Evolutionary conservation across 1,140 invertebrate species (phyloP), one percentile per base, ranked within the genome.

Genomic region (Drosophila rufa): DNA sequence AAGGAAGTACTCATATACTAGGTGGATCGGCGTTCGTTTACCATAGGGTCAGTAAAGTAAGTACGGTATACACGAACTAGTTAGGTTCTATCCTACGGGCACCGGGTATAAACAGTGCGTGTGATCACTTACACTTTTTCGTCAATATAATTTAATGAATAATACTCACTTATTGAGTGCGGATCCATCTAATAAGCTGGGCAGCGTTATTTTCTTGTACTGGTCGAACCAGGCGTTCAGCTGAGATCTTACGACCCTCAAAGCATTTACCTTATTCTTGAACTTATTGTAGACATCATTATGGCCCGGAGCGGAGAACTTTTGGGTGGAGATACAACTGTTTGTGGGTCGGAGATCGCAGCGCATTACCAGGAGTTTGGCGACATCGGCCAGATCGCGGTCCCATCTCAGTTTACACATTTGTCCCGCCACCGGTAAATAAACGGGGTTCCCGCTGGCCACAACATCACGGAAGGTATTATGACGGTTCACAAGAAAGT

Each of bases 181-280:
- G 17, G 40, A 11, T 15, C 57, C 57, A 45, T 59, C 22, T 5
- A 46, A 4, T 30, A 59, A 11, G 8, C 42, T 59, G 2, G 2
- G 2, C 14, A n/a, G 2, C 11, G 25, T 3, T 3, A 27, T 17
- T 8, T 33, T 8, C 8, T 59, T 59, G 2, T 59, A 33, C 42
- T 59, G 27, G 19, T 59, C 42, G 42, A 33, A 59, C 57, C 57
- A 59, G 12, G 27, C 12, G 15, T 47, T 15, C 4, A 59, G 27
- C 27, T 59, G 57, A 1, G 57, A 47, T 47, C 42, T 30, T 5
- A 59, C 7, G 14, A 59, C n/a, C 8, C 27, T 47, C 17, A n/a
- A 22, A 1, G 8, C 2, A 22, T 33, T 9, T 30, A n/a, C 11
- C 1, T 33, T 47, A 8, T 1, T 30, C 25, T 46, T 47, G 14